phyloP scores from a whole-genome alignment of 2,113 vertebrate genomes.

The Anarhynchus alexandrinus region DNA sequence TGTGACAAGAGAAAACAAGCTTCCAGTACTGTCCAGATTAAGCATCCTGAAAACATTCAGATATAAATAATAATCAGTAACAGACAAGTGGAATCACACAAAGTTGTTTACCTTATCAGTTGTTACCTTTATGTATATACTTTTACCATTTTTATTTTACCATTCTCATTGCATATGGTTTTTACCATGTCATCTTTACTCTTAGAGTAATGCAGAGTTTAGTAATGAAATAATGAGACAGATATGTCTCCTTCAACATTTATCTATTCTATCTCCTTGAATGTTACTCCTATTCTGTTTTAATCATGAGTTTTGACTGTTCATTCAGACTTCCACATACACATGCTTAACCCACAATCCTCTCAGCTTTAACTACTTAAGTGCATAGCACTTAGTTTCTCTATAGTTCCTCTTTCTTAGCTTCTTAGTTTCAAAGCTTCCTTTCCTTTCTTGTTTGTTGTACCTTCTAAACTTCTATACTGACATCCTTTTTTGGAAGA shows the following conservation, averaged over 20 bases:
- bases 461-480: background rate
- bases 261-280: background rate
- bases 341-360: background rate
- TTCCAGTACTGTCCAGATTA: background rate
- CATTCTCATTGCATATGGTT: background rate
- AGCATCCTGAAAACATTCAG: background rate
- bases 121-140: background rate
- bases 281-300: background rate
- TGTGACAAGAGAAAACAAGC: constrained; percentile 18
- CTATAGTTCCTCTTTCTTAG: background rate
- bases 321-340: background rate
- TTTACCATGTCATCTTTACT: background rate
- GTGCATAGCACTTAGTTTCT: background rate
- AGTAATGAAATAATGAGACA: background rate
- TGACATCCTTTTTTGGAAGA: background rate
- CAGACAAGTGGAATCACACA: background rate
- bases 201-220: background rate
- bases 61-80: background rate
- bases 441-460: background rate
- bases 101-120: background rate
- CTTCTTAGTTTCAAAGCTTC: background rate
- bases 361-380: background rate
- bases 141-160: background rate
- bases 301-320: background rate
- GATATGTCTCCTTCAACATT: background rate